A percentile compares a stretch with the other conserved stretches of the same genome.
These are phyloP conservation scores for Metopolophium dirhodum DNA, from an alignment of 1,140 invertebrate species.

Conservation along the genomic window DNA sequence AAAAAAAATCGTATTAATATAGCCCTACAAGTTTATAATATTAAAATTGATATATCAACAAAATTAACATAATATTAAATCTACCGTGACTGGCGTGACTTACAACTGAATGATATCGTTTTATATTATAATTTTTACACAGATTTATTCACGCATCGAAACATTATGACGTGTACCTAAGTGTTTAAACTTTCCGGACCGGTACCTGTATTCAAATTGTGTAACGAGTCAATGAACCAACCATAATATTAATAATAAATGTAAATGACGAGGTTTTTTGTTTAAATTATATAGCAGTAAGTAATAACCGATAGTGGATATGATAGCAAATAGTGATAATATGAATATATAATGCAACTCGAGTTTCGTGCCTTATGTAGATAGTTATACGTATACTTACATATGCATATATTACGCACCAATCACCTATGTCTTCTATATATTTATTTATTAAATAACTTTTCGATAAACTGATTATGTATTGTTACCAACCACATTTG, in stretches of 20 bases:
- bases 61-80: background rate
- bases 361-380: background rate
- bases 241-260: background rate
- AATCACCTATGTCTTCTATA: background rate
- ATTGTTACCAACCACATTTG: background rate
- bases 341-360: background rate
- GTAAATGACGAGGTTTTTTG: background rate
- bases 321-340: background rate
- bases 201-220: constrained; percentile 17
- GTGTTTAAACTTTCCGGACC: background rate
- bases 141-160: background rate
- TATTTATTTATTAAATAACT: constrained; percentile 6
- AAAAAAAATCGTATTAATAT: background rate
- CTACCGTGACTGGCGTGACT: background rate
- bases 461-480: background rate
- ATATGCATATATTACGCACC: background rate
- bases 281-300: background rate
- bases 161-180: background rate
- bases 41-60: constrained; percentile 25
- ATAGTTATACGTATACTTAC: background rate
- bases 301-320: background rate
- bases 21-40: background rate
- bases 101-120: background rate
- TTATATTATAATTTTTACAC: background rate
- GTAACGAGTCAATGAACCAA: background rate